phyloP scores from a whole-genome alignment of 1,140 invertebrate species.

The Trichoplusia ni region DNA sequence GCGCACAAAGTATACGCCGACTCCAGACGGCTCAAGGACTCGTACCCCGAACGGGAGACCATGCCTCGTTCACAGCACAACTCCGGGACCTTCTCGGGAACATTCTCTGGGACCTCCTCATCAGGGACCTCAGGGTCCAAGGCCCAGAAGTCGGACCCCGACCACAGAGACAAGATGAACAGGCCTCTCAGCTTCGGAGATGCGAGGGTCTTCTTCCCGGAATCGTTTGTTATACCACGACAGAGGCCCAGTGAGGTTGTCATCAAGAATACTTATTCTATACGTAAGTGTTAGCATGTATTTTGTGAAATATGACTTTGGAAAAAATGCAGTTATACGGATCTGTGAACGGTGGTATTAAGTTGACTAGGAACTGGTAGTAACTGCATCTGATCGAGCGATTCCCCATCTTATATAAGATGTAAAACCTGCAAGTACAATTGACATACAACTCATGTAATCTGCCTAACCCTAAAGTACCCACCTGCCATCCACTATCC shows the following conservation, averaged over 20 bases:
- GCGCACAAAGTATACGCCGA: slow-evolving; percentile 72
- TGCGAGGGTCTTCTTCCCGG: slow-evolving; percentile 76
- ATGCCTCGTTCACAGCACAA: slow-evolving; percentile 56
- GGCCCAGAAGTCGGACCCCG: slow-evolving; percentile 63
- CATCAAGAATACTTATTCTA: slow-evolving; percentile 64
- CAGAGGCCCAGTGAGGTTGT: slow-evolving; percentile 63
- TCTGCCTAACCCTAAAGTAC: too few species aligned
- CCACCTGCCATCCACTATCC: too few species aligned
- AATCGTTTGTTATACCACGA: slow-evolving; percentile 74
- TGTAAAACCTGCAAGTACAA: too few species aligned
- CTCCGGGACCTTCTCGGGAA: slow-evolving; percentile 56
- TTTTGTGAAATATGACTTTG: too few species aligned
- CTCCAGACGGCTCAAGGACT: slow-evolving; percentile 58
- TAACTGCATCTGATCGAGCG: too few species aligned
- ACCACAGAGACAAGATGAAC: slow-evolving; percentile 55
- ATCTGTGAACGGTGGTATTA: too few species aligned
- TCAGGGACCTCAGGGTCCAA: slow-evolving; percentile 77
- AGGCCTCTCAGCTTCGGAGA: slow-evolving; percentile 69
- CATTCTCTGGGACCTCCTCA: slow-evolving; percentile 77
- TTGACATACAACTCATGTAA: too few species aligned
- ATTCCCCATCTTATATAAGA: too few species aligned
- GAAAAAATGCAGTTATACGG: too few species aligned
- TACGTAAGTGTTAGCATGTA: slow-evolving; percentile 58
- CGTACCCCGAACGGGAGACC: slow-evolving; percentile 55
- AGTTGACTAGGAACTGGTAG: too few species aligned